Evolutionary conservation across 1,140 invertebrate genomes (phyloP).

Genomic region (Linepithema humile): DNA sequence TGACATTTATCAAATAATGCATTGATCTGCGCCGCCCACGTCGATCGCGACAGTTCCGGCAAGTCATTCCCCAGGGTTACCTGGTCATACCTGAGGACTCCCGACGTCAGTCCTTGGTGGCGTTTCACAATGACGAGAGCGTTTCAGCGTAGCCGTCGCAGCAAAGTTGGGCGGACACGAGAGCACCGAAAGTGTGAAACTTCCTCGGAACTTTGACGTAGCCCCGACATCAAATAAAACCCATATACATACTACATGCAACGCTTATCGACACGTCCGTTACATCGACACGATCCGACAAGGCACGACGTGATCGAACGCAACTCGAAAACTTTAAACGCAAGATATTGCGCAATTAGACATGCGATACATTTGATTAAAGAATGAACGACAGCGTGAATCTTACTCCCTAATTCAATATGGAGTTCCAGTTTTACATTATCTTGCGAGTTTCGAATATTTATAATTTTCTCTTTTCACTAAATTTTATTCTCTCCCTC

Average conservation of each 20-base stretch:
- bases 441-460: not conserved
- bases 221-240: constrained; percentile 31
- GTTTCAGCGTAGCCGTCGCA: constrained; percentile 48
- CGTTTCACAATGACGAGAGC: constrained; percentile 62
- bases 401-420: not conserved
- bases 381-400: not conserved
- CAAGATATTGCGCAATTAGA: not conserved
- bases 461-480: not conserved
- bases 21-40: constrained; percentile 38
- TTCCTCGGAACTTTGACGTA: constrained; percentile 56
- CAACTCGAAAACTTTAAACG: constrained; percentile 19
- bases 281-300: constrained; percentile 26
- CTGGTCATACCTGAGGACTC: constrained; percentile 58
- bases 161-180: constrained; percentile 51
- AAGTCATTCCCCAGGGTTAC: constrained; percentile 55
- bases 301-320: constrained; percentile 17
- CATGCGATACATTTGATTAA: not conserved
- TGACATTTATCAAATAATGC: constrained; percentile 60
- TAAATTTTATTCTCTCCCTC: no score
- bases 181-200: constrained; percentile 59
- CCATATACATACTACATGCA: constrained; percentile 43
- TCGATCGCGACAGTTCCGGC: constrained; percentile 40
- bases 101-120: constrained; percentile 28
- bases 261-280: constrained; percentile 56
- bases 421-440: not conserved